These are phyloP conservation scores for Hyposoter didymator DNA, from an alignment of 2,888 invertebrate genomes.

Conservation along the genomic window DNA sequence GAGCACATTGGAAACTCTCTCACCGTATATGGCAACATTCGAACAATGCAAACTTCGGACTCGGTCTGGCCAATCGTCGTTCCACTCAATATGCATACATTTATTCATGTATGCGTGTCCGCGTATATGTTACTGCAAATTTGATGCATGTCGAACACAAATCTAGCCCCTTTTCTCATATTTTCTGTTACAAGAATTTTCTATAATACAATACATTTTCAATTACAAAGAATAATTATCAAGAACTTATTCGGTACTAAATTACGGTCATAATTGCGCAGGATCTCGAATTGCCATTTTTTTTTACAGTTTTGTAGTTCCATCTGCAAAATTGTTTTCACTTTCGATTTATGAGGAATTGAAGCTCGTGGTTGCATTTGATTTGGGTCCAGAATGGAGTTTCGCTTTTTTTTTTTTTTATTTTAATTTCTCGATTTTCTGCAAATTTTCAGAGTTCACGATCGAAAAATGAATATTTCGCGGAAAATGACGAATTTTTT, in stretches of 20 bases:
- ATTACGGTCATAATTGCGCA: no score
- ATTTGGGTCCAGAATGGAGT: neutral
- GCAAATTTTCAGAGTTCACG: neutral
- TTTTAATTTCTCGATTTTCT: neutral
- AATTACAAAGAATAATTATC: neutral
- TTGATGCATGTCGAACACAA: neutral
- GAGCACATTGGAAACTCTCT: slow-evolving; percentile 40
- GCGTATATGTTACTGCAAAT: neutral
- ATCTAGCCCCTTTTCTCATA: neutral
- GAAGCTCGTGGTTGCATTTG: neutral
- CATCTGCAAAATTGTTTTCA: neutral
- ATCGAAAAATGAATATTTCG: neutral
- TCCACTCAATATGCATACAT: slow-evolving; percentile 40
- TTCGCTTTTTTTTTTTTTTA: neutral
- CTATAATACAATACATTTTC: neutral
- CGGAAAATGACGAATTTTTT: neutral
- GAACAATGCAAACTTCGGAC: slow-evolving; percentile 64
- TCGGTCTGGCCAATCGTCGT: slow-evolving; percentile 29
- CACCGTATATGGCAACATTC: slow-evolving; percentile 63
- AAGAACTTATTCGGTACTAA: neutral
- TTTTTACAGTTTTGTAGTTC: no score
- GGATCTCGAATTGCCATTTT: no score
- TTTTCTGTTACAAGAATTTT: neutral
- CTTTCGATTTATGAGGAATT: neutral
- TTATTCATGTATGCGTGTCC: neutral